Percentiles rank a stretch among this genome's conserved stretches.
Conservation (phyloP, 2,888 invertebrate genomes). For the Aplocera efformata region DNA sequence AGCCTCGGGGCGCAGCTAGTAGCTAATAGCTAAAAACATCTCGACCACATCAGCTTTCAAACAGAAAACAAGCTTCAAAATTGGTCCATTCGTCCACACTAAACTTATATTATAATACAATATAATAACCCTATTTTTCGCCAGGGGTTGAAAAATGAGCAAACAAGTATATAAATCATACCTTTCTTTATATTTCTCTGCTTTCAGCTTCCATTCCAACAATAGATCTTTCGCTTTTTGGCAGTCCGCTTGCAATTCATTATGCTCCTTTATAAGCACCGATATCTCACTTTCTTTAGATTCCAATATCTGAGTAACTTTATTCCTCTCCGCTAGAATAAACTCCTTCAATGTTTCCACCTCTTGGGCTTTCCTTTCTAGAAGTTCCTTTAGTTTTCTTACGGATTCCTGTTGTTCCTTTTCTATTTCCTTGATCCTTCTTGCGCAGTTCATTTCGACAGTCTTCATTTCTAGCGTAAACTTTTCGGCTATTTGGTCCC, state of each 20-base stretch:
- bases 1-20: too few relatives aligned
- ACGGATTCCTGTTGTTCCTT: constrained; percentile 68
- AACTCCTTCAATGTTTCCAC: constrained; percentile 74
- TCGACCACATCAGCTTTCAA: too few relatives aligned
- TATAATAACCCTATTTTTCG: too few relatives aligned
- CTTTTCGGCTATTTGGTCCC: constrained; percentile 84
- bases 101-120: too few relatives aligned
- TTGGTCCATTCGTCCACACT: too few relatives aligned
- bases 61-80: too few relatives aligned
- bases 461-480: constrained; percentile 82
- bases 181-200: constrained; percentile 61
- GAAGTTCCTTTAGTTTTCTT: constrained; percentile 67
- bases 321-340: constrained; percentile 72
- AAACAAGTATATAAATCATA: too few relatives aligned
- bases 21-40: too few relatives aligned
- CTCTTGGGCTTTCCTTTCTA: constrained; percentile 77
- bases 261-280: constrained; percentile 67
- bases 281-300: constrained; percentile 76
- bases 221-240: constrained; percentile 57
- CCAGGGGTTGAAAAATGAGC: too few relatives aligned
- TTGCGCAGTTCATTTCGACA: constrained; percentile 75
- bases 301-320: constrained; percentile 73
- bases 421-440: constrained; percentile 73
- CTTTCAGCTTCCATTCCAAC: constrained; percentile 58
- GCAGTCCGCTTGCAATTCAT: constrained; percentile 55